Conservation (phyloP, 2,888 invertebrate genomes). For the Eupithecia subumbrata region DNA sequence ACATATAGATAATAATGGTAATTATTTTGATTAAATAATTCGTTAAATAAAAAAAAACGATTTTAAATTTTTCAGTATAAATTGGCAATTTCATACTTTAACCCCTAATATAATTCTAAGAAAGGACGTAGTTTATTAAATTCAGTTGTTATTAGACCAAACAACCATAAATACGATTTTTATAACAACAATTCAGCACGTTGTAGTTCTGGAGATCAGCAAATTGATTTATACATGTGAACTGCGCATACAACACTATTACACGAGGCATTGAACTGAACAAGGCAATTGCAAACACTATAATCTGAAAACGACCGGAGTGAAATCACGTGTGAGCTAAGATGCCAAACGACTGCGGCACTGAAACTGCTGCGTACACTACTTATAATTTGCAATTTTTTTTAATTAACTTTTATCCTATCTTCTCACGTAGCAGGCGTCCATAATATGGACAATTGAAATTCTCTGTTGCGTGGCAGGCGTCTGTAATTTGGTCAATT, state of each 20-base stretch:
- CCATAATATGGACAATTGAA: no score
- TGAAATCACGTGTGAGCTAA: constrained; percentile 45
- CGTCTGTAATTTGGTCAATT: no score
- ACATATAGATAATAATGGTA: no score
- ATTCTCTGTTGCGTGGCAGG: no score
- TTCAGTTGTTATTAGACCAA: background rate
- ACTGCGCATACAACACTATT: constrained; percentile 38
- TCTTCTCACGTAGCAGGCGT: no score
- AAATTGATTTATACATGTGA: background rate
- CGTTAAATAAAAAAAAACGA: no score
- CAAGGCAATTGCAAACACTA: constrained; percentile 60
- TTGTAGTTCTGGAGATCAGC: constrained; percentile 4
- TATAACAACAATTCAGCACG: background rate
- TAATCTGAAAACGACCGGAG: constrained; percentile 59
- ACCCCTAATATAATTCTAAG: background rate
- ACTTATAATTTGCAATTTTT: no score
- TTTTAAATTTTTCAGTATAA: no score
- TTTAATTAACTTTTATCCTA: no score
- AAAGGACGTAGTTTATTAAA: background rate
- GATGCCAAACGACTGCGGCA: constrained; percentile 5
- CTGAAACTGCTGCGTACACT: background rate
- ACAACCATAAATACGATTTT: background rate
- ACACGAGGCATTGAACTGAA: constrained; percentile 58
- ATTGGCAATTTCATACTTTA: no score
- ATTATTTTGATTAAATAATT: no score